Percentiles rank a stretch among this genome's conserved stretches.
phyloP scores from a whole-genome alignment of 2,113 vertebrate species.

The Colistium nudipinnis region DNA sequence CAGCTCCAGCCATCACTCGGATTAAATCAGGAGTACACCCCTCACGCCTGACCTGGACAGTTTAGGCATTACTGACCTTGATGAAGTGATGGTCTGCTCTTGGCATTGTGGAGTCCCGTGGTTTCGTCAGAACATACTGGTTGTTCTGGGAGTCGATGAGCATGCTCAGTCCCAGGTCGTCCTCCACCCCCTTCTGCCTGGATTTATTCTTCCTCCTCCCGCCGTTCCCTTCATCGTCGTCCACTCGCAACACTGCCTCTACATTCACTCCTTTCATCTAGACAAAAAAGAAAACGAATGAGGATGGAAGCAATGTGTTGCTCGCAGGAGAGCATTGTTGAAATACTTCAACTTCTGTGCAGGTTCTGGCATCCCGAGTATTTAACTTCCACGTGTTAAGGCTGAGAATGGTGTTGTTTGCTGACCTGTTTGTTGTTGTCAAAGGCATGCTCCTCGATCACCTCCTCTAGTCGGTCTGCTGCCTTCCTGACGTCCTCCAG shows the following conservation, averaged over 20 bases:
- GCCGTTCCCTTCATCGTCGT: conserved; percentile 89
- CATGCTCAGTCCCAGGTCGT: conserved; percentile 94
- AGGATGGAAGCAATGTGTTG: background rate
- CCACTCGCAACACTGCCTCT: conserved; percentile 94
- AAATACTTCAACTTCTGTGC: background rate
- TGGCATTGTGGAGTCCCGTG: conserved; percentile 94
- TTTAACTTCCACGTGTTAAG: background rate
- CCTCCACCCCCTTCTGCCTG: conserved; percentile 84
- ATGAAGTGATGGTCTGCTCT: conserved; percentile 96
- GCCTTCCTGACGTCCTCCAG: conserved; percentile 94
- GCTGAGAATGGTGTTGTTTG: background rate
- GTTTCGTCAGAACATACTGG: conserved; percentile 96
- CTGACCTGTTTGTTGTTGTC: conserved; percentile 95
- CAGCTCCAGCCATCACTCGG: background rate
- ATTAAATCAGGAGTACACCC: background rate
- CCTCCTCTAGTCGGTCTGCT: conserved; percentile 93
- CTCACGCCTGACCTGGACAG: background rate
- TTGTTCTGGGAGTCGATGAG: conserved; percentile 99
- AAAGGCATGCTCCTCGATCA: conserved; percentile 95
- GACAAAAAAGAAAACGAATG: background rate
- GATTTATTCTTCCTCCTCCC: conserved; percentile 90
- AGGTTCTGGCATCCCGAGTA: background rate
- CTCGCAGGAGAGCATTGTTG: background rate
- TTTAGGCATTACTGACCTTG: conserved; percentile 80
- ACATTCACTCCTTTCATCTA: conserved; percentile 96